A percentile compares a stretch with the other conserved stretches of the same genome.
These are phyloP conservation scores for Dysmachus trigonus DNA, from an alignment of 2,888 invertebrate genomes.

Conservation along the genomic window DNA sequence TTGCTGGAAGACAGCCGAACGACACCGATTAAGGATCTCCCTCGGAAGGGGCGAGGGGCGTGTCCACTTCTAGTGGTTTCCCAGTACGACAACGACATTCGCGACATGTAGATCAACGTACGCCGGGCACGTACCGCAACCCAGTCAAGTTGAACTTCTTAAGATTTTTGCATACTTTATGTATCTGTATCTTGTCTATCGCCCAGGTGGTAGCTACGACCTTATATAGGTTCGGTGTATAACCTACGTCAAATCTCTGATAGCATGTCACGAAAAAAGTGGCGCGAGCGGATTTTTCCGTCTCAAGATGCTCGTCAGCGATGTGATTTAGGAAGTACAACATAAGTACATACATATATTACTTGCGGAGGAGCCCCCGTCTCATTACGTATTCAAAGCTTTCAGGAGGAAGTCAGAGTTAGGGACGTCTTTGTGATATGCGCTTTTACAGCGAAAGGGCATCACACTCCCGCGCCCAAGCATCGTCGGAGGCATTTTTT, in stretches of 20 bases:
- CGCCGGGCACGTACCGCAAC: neutral
- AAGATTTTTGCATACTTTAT: slow-evolving; percentile 8
- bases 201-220: neutral
- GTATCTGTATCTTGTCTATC: neutral
- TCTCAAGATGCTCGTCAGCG: neutral
- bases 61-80: neutral
- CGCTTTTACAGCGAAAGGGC: neutral
- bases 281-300: neutral
- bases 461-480: neutral
- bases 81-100: neutral
- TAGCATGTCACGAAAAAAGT: neutral
- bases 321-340: neutral
- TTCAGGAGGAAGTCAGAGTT: neutral
- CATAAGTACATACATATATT: neutral
- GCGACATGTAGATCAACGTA: neutral
- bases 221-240: neutral
- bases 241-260: slow-evolving; percentile 3
- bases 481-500: neutral
- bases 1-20: neutral
- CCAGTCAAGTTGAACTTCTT: neutral
- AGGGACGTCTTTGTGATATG: neutral
- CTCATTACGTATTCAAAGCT: slow-evolving; percentile 19
- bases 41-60: neutral
- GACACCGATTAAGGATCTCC: neutral
- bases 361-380: neutral